Percentiles rank a stretch among this genome's conserved stretches.
phyloP scores from a whole-genome alignment of 2,888 invertebrate genomes.

The Pteria penguin region DNA sequence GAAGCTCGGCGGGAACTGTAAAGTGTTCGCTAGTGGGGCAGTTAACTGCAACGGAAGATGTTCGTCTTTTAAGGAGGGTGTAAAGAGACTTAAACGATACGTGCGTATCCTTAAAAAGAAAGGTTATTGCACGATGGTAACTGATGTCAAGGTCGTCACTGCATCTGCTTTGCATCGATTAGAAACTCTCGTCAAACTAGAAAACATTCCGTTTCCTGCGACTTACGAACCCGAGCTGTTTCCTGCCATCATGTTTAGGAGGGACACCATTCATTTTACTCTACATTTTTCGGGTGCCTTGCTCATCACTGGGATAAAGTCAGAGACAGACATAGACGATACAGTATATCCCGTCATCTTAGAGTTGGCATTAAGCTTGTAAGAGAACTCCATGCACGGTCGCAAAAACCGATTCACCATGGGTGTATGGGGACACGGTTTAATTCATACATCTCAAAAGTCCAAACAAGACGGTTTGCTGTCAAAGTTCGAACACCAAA shows the following conservation, averaged over 20 bases:
- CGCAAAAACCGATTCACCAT: no score
- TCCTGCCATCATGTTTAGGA: conserved; percentile 17
- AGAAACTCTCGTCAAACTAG: not conserved
- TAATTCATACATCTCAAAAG: no score
- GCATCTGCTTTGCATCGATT: conserved; percentile 8
- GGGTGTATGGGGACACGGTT: no score
- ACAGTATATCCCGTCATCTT: not conserved
- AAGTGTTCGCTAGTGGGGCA: not conserved
- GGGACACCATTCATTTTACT: conserved; percentile 20
- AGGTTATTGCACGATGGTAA: not conserved
- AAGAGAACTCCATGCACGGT: no score
- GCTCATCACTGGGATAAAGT: conserved; percentile 14
- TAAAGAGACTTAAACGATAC: not conserved
- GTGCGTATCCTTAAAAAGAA: not conserved
- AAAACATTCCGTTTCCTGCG: not conserved
- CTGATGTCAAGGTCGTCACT: not conserved
- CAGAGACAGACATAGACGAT: not conserved
- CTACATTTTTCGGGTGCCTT: conserved; percentile 17
- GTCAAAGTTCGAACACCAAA: no score
- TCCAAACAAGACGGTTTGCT: no score
- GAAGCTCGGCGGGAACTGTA: not conserved
- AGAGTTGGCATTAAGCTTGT: not conserved
- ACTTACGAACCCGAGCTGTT: conserved; percentile 23
- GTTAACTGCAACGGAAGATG: not conserved
- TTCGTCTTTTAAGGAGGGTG: not conserved